A percentile compares a stretch with the other conserved stretches of the same genome.
Evolutionary conservation across 2,888 invertebrate species (phyloP).

Genomic region (Meteorus colon): DNA sequence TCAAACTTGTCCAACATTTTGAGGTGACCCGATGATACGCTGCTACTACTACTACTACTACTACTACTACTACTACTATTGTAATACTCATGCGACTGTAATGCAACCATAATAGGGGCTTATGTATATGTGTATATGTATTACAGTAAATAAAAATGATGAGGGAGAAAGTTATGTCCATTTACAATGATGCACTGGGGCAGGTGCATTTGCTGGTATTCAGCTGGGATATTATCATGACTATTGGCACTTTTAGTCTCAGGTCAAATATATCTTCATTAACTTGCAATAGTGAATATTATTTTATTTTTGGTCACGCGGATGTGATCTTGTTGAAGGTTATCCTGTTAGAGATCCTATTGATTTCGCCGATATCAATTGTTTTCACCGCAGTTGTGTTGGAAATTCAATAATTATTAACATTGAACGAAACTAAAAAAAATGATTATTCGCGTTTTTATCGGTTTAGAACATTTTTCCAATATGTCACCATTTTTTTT

Average conservation of each 20-base stretch:
- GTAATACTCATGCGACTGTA: slow-evolving; percentile 14
- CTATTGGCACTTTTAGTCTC: background rate
- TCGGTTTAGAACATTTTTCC: no score
- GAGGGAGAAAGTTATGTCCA: slow-evolving; percentile 26
- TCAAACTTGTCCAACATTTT: slow-evolving; percentile 8
- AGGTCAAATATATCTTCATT: background rate
- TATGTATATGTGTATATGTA: background rate
- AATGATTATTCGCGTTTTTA: no score
- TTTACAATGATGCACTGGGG: background rate
- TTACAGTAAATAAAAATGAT: slow-evolving; percentile 7
- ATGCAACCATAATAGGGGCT: slow-evolving; percentile 14
- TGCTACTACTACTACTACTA: background rate
- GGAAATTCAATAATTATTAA: no score
- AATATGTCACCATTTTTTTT: no score
- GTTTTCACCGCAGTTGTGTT: no score
- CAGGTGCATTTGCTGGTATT: slow-evolving; percentile 27
- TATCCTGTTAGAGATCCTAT: background rate
- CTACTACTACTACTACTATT: no score
- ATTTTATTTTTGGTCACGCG: background rate
- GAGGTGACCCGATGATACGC: background rate
- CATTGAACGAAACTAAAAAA: no score
- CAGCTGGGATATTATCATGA: background rate
- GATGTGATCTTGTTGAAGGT: no score
- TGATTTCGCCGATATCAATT: no score
- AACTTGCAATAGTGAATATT: background rate